Percentiles rank a stretch among this genome's conserved stretches.
Conservation (phyloP, 2,797 vertebrate genomes). For the Trichosurus vulpecula region DNA sequence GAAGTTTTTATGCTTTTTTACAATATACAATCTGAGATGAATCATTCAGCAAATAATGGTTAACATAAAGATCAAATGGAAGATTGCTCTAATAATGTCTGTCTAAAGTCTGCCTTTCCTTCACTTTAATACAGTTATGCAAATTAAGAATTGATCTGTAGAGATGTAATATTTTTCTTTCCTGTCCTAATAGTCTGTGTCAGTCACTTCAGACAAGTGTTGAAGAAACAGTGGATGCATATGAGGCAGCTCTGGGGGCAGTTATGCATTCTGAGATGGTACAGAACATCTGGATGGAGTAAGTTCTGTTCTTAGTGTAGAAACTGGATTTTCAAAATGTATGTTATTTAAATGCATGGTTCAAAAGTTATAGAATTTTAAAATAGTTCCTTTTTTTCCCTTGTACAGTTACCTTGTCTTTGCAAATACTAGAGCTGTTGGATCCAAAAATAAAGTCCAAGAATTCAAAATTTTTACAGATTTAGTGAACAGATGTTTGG, state of each 20-base stretch:
- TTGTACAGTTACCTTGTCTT: conserved; percentile 93
- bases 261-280: conserved; percentile 90
- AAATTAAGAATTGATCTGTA: conserved; percentile 3
- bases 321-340: conserved; percentile 31
- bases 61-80: conserved; percentile 48
- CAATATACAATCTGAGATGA: neutral
- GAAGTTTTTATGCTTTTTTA: neutral
- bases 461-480: conserved; percentile 91
- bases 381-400: conserved; percentile 67
- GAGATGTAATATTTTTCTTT: conserved; percentile 53
- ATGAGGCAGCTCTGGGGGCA: conserved; percentile 93
- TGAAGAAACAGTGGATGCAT: conserved; percentile 90
- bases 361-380: conserved; percentile 55
- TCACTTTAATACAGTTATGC: conserved; percentile 24
- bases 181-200: conserved; percentile 88
- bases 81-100: conserved; percentile 48
- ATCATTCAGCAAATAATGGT: conserved; percentile 28
- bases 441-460: conserved; percentile 83
- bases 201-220: conserved; percentile 89
- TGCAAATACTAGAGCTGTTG: conserved; percentile 89
- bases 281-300: conserved; percentile 96
- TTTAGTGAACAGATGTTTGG: conserved; percentile 94
- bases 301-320: conserved; percentile 83
- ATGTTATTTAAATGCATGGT: neutral
- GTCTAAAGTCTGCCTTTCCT: conserved; percentile 47